Percentiles rank a stretch among this genome's conserved stretches.
Conservation (phyloP, 2,113 vertebrate genomes). For the Hydrolagus affinis region DNA sequence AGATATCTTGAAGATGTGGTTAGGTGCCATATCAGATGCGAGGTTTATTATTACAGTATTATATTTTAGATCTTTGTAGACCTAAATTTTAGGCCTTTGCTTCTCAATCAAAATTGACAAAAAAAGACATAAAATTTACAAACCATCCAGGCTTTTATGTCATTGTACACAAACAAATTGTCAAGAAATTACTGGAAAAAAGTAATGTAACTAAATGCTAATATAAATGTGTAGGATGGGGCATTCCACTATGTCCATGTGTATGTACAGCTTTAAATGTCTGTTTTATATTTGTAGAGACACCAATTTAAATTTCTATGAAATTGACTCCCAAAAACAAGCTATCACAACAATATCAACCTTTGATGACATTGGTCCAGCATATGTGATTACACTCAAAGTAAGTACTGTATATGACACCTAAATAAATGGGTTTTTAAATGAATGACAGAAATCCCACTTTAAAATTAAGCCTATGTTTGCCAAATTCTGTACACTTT, state of each 20-base stretch:
- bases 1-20: no score
- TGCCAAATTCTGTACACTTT: neutral
- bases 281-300: slow-evolving; percentile 51
- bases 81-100: no score
- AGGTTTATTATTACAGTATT: no score
- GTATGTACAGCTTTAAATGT: neutral
- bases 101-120: no score
- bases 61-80: no score
- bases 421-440: neutral
- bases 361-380: slow-evolving; percentile 76
- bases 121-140: no score
- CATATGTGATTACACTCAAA: slow-evolving; percentile 76
- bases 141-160: no score
- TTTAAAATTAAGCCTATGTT: neutral
- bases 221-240: neutral
- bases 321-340: slow-evolving; percentile 53
- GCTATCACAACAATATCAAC: slow-evolving; percentile 55
- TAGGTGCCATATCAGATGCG: no score
- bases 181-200: neutral
- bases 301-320: slow-evolving; percentile 74
- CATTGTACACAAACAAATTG: no score
- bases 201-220: neutral
- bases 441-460: no score
- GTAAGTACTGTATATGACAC: slow-evolving; percentile 36
- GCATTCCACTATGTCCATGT: neutral